Percentiles rank a stretch among this genome's conserved stretches.
These are phyloP conservation scores for Podocnemis expansa DNA, from an alignment of 2,113 vertebrate species.

Conservation along the genomic window DNA sequence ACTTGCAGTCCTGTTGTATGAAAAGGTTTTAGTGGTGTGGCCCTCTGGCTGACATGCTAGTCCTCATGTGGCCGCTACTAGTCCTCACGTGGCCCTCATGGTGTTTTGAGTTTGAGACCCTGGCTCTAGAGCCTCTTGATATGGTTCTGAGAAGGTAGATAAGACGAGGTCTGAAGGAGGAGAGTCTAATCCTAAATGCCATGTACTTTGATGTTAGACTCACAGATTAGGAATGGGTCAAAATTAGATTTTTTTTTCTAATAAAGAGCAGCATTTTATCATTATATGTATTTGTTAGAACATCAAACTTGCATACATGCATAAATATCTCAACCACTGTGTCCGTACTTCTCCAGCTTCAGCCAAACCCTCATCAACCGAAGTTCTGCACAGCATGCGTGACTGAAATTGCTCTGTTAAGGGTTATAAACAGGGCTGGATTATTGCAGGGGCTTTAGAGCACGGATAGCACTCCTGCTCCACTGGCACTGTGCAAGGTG, in stretches of 20 bases:
- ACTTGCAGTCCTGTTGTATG: no score
- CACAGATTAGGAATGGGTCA: neutral
- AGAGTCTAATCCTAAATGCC: neutral
- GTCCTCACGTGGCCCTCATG: no score
- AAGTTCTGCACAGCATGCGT: neutral
- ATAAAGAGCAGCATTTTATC: neutral
- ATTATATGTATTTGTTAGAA: neutral
- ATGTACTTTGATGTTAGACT: slow-evolving; percentile 4
- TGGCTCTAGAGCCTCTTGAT: neutral
- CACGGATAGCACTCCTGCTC: no score
- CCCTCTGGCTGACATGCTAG: no score
- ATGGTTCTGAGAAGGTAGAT: neutral
- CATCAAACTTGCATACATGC: neutral
- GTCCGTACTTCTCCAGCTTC: neutral
- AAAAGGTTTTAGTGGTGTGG: no score
- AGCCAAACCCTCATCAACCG: neutral
- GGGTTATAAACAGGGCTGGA: no score
- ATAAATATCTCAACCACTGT: neutral
- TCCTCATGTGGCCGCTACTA: no score
- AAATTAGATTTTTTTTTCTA: neutral
- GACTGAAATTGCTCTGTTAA: neutral
- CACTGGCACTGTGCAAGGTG: no score
- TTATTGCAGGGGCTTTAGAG: no score
- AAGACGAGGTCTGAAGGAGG: neutral
- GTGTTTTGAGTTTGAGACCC: no score